A percentile compares a stretch with the other conserved stretches of the same genome.
These are phyloP conservation scores for Furcula furcula DNA, from an alignment of 2,888 invertebrate genomes.

Conservation along the genomic window DNA sequence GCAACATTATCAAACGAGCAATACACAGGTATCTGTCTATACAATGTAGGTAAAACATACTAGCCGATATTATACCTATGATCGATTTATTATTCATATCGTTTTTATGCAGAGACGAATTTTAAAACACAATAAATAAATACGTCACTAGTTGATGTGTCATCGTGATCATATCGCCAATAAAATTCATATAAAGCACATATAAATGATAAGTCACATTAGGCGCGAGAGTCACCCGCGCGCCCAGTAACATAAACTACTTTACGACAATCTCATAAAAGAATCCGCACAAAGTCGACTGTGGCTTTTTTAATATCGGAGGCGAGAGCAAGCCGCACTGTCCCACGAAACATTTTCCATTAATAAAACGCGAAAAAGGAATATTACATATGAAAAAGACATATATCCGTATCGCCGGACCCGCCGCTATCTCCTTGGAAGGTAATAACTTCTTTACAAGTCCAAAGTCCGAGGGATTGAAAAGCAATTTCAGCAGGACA, in stretches of 20 bases:
- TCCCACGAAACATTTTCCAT: slow-evolving; percentile 81
- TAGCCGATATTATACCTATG: slow-evolving; percentile 46
- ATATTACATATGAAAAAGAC: slow-evolving; percentile 82
- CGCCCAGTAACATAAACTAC: slow-evolving; percentile 56
- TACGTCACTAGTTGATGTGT: slow-evolving; percentile 2
- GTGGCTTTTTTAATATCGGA: slow-evolving; percentile 74
- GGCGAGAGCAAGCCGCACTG: slow-evolving; percentile 71
- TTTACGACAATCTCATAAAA: slow-evolving; percentile 72
- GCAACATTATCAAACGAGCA: slow-evolving; percentile 58
- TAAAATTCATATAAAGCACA: slow-evolving; percentile 17
- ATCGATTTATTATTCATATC: slow-evolving; percentile 14
- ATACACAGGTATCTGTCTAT: slow-evolving; percentile 35
- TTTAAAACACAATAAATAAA: neutral
- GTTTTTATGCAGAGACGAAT: neutral
- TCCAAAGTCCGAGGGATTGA: slow-evolving; percentile 84
- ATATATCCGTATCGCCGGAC: slow-evolving; percentile 81
- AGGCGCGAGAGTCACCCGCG: slow-evolving; percentile 23
- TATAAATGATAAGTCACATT: slow-evolving; percentile 29
- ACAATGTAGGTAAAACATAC: slow-evolving; percentile 44
- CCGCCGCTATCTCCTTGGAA: slow-evolving; percentile 81
- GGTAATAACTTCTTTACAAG: slow-evolving; percentile 84
- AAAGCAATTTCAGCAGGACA: slow-evolving; percentile 83
- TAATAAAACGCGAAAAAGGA: slow-evolving; percentile 83
- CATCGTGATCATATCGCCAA: slow-evolving; percentile 11
- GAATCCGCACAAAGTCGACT: slow-evolving; percentile 65